A percentile compares a stretch with the other conserved stretches of the same genome.
Conservation (phyloP, 1,140 invertebrate species). For the Lethrus apterus region DNA sequence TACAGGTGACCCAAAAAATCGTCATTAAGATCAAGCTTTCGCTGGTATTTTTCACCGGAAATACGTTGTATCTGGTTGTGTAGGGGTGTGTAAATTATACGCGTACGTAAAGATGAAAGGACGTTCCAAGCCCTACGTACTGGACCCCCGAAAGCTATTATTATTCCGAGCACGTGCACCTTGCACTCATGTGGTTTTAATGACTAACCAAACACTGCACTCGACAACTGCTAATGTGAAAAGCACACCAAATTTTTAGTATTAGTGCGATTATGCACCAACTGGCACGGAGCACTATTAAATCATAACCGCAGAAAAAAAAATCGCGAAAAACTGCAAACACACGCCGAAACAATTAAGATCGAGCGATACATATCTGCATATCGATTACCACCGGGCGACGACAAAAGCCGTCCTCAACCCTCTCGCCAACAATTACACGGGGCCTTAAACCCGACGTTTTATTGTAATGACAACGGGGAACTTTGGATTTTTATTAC, state of each 20-base stretch:
- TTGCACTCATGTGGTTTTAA: slow-evolving; percentile 32
- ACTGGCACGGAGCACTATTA: no score
- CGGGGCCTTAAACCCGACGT: slow-evolving; percentile 32
- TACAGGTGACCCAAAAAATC: no score
- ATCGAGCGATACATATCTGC: slow-evolving; percentile 3
- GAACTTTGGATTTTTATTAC: slow-evolving; percentile 31
- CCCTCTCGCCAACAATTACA: slow-evolving; percentile 32
- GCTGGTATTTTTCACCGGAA: no score
- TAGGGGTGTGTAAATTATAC: no score
- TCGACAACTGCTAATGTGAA: no score
- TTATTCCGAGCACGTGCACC: slow-evolving; percentile 29
- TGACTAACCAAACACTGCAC: slow-evolving; percentile 32
- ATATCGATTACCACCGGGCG: slow-evolving; percentile 7
- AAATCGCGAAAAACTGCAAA: slow-evolving; percentile 8
- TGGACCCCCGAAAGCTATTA: slow-evolving; percentile 19
- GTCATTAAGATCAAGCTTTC: no score
- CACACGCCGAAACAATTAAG: neutral
- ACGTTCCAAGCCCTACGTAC: no score
- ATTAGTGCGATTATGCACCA: no score
- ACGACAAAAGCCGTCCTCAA: slow-evolving; percentile 13
- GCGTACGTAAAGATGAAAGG: no score
- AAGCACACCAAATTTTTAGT: no score
- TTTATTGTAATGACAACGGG: slow-evolving; percentile 37
- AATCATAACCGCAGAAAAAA: no score
- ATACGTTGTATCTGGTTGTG: no score